Conservation (phyloP, 2,797 vertebrate genomes). For the Xenops minutus region DNA sequence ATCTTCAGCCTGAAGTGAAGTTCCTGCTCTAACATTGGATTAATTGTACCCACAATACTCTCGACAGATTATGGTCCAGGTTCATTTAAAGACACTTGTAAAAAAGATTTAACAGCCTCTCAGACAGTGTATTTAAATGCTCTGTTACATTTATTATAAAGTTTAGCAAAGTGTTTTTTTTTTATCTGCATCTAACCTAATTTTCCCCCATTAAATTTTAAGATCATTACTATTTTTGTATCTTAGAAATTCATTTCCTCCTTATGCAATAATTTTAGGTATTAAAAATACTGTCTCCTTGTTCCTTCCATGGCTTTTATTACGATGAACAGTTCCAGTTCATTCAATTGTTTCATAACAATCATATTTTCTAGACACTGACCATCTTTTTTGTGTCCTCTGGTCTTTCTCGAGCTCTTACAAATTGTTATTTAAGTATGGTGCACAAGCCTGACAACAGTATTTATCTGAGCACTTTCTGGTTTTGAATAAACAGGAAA, state of each 20-base stretch:
- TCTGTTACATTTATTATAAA: background rate
- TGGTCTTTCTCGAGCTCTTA: background rate
- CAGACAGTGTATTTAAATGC: background rate
- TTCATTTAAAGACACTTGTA: background rate
- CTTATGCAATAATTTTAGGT: background rate
- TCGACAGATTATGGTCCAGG: background rate
- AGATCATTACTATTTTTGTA: background rate
- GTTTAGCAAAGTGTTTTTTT: fast-evolving
- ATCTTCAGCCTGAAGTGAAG: background rate
- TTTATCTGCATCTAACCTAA: background rate
- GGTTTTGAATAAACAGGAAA: background rate
- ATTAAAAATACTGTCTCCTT: background rate
- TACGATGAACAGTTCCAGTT: background rate
- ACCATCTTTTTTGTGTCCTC: background rate
- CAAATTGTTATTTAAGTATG: background rate
- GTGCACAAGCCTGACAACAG: background rate
- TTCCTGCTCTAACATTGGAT: background rate
- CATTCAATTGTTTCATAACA: background rate
- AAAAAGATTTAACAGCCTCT: background rate
- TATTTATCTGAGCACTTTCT: background rate
- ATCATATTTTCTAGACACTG: background rate
- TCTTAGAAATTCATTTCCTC: background rate
- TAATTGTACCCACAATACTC: background rate
- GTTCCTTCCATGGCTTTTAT: background rate
- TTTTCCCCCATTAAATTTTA: background rate